Conservation (phyloP, 2,113 vertebrate species). For the Peromyscus maniculatus region DNA sequence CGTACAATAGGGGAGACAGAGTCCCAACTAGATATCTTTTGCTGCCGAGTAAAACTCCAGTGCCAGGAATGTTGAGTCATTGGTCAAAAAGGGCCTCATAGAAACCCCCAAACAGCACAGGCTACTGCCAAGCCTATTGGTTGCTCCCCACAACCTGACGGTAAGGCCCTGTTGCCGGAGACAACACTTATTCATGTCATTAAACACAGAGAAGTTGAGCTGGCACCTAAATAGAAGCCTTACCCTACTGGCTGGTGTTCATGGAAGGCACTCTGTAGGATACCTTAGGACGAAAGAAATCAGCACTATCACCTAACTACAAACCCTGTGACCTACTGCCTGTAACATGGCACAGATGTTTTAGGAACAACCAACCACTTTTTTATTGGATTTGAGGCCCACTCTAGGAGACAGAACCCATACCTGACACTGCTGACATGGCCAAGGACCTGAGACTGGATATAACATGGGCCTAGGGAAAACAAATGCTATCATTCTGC, state of each 20-base stretch:
- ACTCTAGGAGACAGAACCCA: background rate
- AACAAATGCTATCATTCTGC: background rate
- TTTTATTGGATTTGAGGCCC: background rate
- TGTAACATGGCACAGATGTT: background rate
- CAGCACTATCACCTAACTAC: background rate
- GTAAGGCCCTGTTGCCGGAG: background rate
- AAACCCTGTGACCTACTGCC: background rate
- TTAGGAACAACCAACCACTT: background rate
- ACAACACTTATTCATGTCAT: background rate
- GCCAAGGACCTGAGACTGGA: background rate
- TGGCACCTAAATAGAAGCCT: background rate
- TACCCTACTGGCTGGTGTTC: background rate
- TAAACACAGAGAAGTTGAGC: background rate
- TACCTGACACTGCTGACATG: background rate
- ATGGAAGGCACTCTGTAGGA: background rate
- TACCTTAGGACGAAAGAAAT: background rate
- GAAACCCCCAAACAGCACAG: background rate
- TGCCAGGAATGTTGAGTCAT: background rate
- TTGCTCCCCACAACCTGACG: background rate
- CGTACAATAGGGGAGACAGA: background rate
- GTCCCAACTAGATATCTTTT: background rate
- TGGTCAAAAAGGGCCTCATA: background rate
- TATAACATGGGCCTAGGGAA: background rate
- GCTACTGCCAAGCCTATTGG: background rate
- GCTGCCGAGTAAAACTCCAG: background rate